Evolutionary conservation across 1,140 invertebrate genomes (phyloP).

Genomic region (Camponotus pennsylvanicus): DNA sequence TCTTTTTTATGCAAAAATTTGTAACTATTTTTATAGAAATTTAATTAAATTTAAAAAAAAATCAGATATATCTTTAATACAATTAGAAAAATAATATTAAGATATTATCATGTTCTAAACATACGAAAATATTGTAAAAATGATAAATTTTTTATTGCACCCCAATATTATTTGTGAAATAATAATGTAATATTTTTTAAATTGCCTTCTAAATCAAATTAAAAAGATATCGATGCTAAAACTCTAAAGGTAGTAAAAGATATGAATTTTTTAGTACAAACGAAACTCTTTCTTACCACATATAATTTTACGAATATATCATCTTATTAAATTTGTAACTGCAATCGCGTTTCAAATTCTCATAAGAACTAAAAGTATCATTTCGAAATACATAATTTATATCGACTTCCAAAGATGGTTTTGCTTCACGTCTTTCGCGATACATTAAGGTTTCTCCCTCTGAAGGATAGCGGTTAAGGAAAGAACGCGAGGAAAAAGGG

Average conservation of each 20-base stretch:
- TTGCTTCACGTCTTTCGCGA: not conserved
- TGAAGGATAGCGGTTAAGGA: not conserved
- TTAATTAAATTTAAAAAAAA: too few relatives aligned
- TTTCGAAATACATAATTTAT: not conserved
- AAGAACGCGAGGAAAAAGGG: not conserved
- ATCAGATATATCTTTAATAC: too few relatives aligned
- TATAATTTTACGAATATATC: not conserved
- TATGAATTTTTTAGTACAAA: not conserved
- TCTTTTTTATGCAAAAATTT: not conserved
- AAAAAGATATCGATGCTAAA: not conserved
- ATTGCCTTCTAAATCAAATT: slow-evolving; percentile 2
- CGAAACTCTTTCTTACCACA: not conserved
- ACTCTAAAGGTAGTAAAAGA: not conserved
- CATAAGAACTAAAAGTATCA: not conserved
- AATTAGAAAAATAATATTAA: not conserved
- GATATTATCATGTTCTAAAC: not conserved
- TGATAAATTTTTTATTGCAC: not conserved
- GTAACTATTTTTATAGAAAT: not conserved
- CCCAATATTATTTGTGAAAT: too few relatives aligned
- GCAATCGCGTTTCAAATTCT: slow-evolving; percentile 4
- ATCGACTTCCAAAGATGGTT: not conserved
- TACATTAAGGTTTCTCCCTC: not conserved
- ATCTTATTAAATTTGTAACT: not conserved
- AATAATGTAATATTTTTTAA: not conserved
- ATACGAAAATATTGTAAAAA: not conserved